Percentiles rank a stretch among this genome's conserved stretches.
phyloP scores from a whole-genome alignment of 1,140 invertebrate genomes.

The Cyclina sinensis region DNA sequence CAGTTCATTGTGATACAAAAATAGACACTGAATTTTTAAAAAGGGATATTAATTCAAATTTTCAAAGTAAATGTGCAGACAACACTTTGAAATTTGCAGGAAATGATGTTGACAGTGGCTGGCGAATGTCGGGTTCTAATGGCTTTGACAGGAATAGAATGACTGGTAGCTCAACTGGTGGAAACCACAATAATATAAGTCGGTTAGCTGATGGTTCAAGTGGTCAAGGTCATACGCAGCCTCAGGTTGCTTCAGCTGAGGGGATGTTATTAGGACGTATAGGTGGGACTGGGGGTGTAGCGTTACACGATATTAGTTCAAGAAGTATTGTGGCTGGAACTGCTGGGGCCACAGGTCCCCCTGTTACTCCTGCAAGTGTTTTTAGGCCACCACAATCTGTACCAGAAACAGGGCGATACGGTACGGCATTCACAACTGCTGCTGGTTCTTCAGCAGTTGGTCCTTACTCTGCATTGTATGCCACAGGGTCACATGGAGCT shows the following conservation, averaged over 20 bases:
- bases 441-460: conserved; percentile 56
- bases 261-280: conserved; percentile 54
- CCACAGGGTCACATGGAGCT: conserved; percentile 65
- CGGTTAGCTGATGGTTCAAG: conserved; percentile 68
- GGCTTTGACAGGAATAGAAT: conserved; percentile 74
- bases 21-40: not conserved
- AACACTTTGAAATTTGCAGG: conserved; percentile 54
- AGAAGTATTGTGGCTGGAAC: conserved; percentile 65
- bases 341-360: conserved; percentile 70
- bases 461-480: conserved; percentile 76
- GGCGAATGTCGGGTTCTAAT: conserved; percentile 68
- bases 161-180: conserved; percentile 68
- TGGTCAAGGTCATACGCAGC: conserved; percentile 62
- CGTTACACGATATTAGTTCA: conserved; percentile 51
- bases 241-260: conserved; percentile 65
- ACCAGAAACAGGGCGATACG: conserved; percentile 69
- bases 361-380: conserved; percentile 66
- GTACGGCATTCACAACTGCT: conserved; percentile 60
- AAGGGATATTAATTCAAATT: conserved; percentile 63
- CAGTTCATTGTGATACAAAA: not conserved
- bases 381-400: conserved; percentile 76
- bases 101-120: conserved; percentile 64
- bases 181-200: conserved; percentile 65
- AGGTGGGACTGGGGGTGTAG: conserved; percentile 42
- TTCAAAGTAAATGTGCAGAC: conserved; percentile 60